A percentile compares a stretch with the other conserved stretches of the same genome.
phyloP scores from a whole-genome alignment of 2,888 invertebrate genomes.

The Entomobrya proxima region DNA sequence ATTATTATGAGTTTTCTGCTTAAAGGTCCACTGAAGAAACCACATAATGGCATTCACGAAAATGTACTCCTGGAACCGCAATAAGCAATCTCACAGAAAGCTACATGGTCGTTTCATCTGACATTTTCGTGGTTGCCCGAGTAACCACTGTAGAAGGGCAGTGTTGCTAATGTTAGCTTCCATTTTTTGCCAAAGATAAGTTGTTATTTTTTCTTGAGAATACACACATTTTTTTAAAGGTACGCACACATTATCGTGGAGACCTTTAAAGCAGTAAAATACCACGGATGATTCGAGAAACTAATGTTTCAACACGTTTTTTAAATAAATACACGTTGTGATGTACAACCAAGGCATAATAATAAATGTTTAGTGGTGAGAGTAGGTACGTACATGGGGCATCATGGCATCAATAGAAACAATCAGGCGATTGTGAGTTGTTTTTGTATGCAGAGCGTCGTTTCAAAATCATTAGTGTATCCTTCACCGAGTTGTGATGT shows the following conservation, averaged over 20 bases:
- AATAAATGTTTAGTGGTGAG: neutral
- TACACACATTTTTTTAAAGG: neutral
- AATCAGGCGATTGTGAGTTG: conserved; percentile 19
- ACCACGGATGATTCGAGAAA: conserved; percentile 29
- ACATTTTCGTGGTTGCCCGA: conserved; percentile 43
- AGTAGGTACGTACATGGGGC: too few species aligned
- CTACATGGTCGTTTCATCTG: conserved; percentile 30
- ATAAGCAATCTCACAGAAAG: conserved; percentile 52
- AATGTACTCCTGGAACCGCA: conserved; percentile 62
- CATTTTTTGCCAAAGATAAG: neutral
- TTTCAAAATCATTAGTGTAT: conserved; percentile 30
- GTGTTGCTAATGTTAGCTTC: neutral
- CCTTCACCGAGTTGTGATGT: conserved; percentile 15
- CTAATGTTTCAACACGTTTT: conserved; percentile 32
- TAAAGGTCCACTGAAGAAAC: conserved; percentile 56
- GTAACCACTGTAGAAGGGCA: conserved; percentile 19
- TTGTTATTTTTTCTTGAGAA: neutral
- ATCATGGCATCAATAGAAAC: neutral
- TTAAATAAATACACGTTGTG: neutral
- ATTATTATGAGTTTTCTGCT: conserved; percentile 21
- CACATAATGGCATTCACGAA: conserved; percentile 57
- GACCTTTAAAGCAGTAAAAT: conserved; percentile 8
- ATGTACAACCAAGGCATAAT: neutral
- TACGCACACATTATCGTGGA: neutral
- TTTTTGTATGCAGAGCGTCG: conserved; percentile 18